Evolutionary conservation across 2,888 invertebrate genomes (phyloP), one percentile per base, ranked within the genome.

Genomic region (Lasioglossum zephyrum): DNA sequence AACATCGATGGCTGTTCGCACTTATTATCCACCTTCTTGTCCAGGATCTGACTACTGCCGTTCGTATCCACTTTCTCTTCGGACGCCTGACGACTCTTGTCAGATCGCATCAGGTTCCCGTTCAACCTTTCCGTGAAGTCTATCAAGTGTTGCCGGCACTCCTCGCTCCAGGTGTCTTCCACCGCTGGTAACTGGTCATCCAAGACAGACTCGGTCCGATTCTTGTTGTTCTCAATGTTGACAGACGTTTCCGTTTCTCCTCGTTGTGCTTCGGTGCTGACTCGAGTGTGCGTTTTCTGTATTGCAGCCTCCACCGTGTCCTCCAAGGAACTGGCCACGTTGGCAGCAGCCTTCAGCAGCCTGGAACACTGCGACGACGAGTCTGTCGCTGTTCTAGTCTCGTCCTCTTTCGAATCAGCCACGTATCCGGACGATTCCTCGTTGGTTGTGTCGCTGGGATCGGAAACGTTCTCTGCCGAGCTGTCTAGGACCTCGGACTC

Each of bases 51-150:
- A 8, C 49, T 63, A 16, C 22, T 63, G 41, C 11, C n/a, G n/a
- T 3, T 57, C 22, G 31, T 26, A 9, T 77, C 75, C 8, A 86
- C 18, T 49, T 95, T 95, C 13, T 95, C 74, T 91, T 95, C 84
- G 90, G 94, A 85, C 92, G 93, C 95, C 57, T 92, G 92, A 80
- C 94, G 93, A 84, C 94, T 95, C 81, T 93, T 92, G 92, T 98
- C 97, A 87, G 98, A 95, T 98, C 98, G 97, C 80, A 98, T 96
- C 85, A 98, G 95, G 93, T 98, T 98, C 93, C 97, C 97, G 93
- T 97, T 97, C n/a, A 98, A 95, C 93, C 97, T 97, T 93, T 98
- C 98, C 1, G 98, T 98, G 92, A 98, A 98, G 92, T 98, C 97
- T 3, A 97, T 97, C 86, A 98, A 95, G 93, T 98, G 97, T 91